Conservation (phyloP, 2,113 vertebrate species). For the Ibidorhyncha struthersii region DNA sequence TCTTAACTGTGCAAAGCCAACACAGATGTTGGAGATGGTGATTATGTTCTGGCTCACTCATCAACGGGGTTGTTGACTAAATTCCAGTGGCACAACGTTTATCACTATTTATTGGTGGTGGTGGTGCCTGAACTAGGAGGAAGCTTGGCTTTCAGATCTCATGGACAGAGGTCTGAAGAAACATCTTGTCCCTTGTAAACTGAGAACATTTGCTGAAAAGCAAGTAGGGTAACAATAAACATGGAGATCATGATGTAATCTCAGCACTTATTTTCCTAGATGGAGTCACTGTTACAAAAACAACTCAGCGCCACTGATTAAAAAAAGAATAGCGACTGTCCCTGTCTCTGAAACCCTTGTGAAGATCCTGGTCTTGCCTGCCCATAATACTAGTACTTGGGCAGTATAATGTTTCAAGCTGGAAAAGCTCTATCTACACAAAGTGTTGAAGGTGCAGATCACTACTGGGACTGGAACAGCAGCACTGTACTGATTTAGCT, state of each 20-base stretch:
- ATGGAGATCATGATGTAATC: constrained; percentile 33
- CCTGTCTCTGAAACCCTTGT: neutral
- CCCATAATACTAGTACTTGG: neutral
- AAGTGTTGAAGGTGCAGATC: neutral
- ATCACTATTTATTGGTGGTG: neutral
- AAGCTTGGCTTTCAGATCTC: constrained; percentile 35
- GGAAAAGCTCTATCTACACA: neutral
- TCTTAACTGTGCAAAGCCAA: neutral
- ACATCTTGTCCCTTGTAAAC: constrained; percentile 29
- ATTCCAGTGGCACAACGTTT: neutral
- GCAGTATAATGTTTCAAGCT: neutral
- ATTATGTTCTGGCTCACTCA: constrained; percentile 19
- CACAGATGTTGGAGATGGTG: neutral
- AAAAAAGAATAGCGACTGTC: neutral
- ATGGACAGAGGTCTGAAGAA: neutral
- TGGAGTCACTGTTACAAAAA: constrained; percentile 34
- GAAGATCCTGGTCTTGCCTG: neutral
- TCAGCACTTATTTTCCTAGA: constrained; percentile 53
- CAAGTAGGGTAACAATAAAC: constrained; percentile 45
- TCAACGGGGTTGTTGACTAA: neutral
- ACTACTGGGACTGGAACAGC: neutral
- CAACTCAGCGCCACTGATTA: neutral
- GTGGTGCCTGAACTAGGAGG: constrained; percentile 1
- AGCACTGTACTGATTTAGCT: neutral
- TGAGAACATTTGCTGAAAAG: constrained; percentile 34